Evolutionary conservation across 1,140 invertebrate species (phyloP).

Genomic region (Conus ventricosus): DNA sequence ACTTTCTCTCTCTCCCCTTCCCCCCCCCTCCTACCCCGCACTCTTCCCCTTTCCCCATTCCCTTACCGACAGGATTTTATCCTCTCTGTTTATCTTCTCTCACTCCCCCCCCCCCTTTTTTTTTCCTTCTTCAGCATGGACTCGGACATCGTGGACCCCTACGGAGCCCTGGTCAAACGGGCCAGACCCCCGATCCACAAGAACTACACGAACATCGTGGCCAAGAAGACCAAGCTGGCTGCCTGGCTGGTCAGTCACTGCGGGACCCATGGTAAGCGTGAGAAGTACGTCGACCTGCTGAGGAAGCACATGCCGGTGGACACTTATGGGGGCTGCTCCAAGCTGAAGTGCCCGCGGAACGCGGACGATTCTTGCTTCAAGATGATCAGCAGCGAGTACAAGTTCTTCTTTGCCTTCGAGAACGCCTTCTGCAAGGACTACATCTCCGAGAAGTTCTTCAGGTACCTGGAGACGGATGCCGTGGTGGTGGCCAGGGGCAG

Average conservation of each 20-base stretch:
- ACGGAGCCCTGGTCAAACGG: constrained; percentile 40
- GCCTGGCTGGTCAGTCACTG: constrained; percentile 82
- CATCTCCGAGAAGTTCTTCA: constrained; percentile 96
- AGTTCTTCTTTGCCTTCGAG: constrained; percentile 75
- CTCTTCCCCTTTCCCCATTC: too few species aligned
- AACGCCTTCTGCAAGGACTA: constrained; percentile 98
- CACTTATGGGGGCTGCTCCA: constrained; percentile 80
- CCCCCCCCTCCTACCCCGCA: too few species aligned
- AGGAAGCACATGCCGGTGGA: constrained; percentile 78
- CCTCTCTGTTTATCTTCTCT: too few species aligned
- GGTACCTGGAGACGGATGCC: constrained; percentile 32
- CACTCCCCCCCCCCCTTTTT: too few species aligned
- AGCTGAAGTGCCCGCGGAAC: constrained; percentile 32
- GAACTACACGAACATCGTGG: constrained; percentile 40
- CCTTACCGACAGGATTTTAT: too few species aligned
- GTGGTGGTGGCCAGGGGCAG: constrained; percentile 36
- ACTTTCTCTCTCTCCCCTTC: too few species aligned
- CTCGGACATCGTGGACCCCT: constrained; percentile 52
- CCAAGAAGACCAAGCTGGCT: constrained; percentile 64
- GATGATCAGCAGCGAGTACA: constrained; percentile 47
- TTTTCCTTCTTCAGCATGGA: constrained; percentile 29
- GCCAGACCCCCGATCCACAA: background rate
- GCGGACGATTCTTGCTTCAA: constrained; percentile 31
- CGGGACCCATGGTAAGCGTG: constrained; percentile 73
- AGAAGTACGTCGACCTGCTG: constrained; percentile 77